Conservation (phyloP, 2,888 invertebrate species). For the Eupithecia exiguata region DNA sequence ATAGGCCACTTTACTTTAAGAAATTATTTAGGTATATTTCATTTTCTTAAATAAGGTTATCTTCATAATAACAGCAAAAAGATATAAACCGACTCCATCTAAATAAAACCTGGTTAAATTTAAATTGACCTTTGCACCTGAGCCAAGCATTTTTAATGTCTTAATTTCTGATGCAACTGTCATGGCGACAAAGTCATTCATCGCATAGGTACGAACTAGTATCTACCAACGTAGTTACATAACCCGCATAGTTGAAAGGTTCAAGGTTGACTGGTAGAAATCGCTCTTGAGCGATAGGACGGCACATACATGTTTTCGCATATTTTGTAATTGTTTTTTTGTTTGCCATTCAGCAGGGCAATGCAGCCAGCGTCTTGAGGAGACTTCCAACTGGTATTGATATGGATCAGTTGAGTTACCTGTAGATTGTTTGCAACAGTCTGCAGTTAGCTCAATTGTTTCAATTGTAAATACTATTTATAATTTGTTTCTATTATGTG, state of each 20-base stretch:
- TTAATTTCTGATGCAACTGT: constrained; percentile 6
- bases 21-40: not conserved
- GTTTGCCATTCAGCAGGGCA: not conserved
- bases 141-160: not conserved
- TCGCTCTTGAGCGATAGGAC: not conserved
- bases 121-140: not conserved
- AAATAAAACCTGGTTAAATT: not conserved
- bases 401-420: too few relatives aligned
- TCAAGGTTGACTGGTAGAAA: not conserved
- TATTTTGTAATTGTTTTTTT: not conserved
- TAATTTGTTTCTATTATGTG: too few relatives aligned
- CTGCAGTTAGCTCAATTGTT: too few relatives aligned
- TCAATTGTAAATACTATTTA: too few relatives aligned
- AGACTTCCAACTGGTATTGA: too few relatives aligned
- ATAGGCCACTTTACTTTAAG: not conserved
- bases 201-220: not conserved
- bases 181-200: not conserved
- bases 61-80: not conserved
- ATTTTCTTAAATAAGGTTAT: not conserved
- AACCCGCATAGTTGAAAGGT: too few relatives aligned
- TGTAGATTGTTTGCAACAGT: too few relatives aligned
- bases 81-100: not conserved
- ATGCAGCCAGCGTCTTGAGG: too few relatives aligned
- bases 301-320: not conserved
- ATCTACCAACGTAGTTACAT: not conserved